These are phyloP conservation scores for Gobio occitaniae DNA, from an alignment of 2,797 vertebrate genomes.

Conservation along the genomic window DNA sequence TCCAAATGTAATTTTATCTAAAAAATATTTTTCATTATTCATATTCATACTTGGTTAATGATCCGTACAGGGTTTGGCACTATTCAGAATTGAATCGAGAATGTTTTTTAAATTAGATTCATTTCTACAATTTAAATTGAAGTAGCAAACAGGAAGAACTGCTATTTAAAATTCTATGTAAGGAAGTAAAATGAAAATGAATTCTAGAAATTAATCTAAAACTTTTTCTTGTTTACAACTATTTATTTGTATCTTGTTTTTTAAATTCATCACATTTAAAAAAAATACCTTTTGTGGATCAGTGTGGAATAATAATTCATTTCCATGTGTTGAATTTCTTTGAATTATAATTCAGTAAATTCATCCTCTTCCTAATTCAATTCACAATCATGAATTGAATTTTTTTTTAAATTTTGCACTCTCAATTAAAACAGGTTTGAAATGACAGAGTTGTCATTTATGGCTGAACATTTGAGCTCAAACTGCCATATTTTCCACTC, in stretches of 20 bases:
- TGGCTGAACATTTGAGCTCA: background rate
- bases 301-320: background rate
- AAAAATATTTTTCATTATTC: background rate
- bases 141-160: background rate
- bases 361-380: background rate
- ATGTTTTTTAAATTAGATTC: background rate
- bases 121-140: background rate
- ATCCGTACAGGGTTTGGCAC: background rate
- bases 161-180: background rate
- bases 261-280: background rate
- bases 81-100: background rate
- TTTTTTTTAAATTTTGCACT: background rate
- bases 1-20: background rate
- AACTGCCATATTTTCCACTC: background rate
- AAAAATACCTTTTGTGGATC: no score
- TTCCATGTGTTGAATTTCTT: background rate
- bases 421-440: background rate
- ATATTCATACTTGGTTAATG: background rate
- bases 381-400: background rate
- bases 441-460: background rate
- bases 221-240: background rate
- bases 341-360: background rate
- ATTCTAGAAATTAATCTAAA: background rate
- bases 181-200: background rate
- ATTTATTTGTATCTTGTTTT: background rate